Evolutionary conservation across 2,113 vertebrate species (phyloP), one percentile per base, ranked within the genome.

Genomic region (Engystomops pustulosus): DNA sequence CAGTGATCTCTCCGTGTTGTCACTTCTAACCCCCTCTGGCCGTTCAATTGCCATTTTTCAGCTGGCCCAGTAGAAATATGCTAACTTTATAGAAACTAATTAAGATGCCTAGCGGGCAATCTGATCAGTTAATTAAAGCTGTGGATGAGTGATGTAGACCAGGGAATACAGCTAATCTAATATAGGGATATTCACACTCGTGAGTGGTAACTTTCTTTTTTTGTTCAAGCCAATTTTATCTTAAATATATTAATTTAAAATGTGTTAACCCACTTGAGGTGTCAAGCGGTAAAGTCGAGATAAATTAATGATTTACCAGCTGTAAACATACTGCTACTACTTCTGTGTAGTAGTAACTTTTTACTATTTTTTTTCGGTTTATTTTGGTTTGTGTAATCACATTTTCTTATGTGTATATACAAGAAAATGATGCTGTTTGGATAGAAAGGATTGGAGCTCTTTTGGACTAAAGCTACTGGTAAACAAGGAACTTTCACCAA

Each of bases 101-200:
- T 84, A 84, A 84, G 83, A 84, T 84, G 60, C 83, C 75, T 78
- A 79, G 83, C 74, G 51, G 74, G 83, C 74, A 70, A 60, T 78
- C 74, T 78, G 83, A 79, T 79, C 34, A 55, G 45, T 84, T 84
- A 84, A 84, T 84, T 84, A 84, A 84, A 84, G 75, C 62, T 67
- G 75, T 58, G 49, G 45, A 79, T 84, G 83, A 84, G 38, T 79
- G 62, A 78, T 78, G 65, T 58, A 77, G 75, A 53, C 74, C 2
- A 44, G 72, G 74, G 83, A 79, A 84, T 84, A 84, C 38, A 58
- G 75, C 74, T 84, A 84, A 84, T 84, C 74, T 84, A 78, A 84
- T 84, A 69, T 69, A 78, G 53, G 47, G 30, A 53, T 79, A 78
- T 58, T 79, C 36, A 53, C 23, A 10, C 62, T 25, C 17, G n/a